Conservation (phyloP, 2,888 invertebrate genomes). For the Halocaridina rubra region DNA sequence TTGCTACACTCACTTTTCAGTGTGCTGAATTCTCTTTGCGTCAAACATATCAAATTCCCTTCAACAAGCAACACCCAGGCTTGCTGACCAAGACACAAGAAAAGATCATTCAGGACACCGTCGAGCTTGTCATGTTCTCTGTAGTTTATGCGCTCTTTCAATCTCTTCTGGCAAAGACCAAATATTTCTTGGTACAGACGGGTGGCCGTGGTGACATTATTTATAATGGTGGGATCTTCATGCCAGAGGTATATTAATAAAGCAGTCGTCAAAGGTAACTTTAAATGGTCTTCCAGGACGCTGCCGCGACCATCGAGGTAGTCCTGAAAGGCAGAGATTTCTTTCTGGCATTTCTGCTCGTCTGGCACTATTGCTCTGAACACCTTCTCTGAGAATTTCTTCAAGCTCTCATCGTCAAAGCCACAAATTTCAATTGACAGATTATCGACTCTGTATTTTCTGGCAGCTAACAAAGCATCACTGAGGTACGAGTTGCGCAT, state of each 20-base stretch:
- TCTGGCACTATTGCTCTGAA: background rate
- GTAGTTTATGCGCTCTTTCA: background rate
- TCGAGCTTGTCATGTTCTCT: background rate
- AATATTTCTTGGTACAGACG: conserved; percentile 25
- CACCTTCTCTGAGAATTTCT: conserved; percentile 29
- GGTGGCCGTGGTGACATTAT: conserved; percentile 24
- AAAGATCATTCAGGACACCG: background rate
- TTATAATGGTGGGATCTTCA: background rate
- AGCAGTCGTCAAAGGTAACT: conserved; percentile 27
- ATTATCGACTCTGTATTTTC: background rate
- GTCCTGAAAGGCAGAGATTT: background rate
- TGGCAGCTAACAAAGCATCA: background rate
- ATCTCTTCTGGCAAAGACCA: conserved; percentile 3
- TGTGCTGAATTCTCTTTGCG: background rate
- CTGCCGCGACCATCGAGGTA: conserved; percentile 1
- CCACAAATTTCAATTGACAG: conserved; percentile 27
- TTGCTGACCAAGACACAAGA: conserved; percentile 21
- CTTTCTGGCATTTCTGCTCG: background rate
- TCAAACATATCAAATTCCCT: background rate
- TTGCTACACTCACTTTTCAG: conserved; percentile 12
- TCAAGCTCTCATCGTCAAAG: conserved; percentile 12
- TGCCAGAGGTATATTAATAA: conserved; percentile 39
- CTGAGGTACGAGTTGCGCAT: conserved; percentile 8
- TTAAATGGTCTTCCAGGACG: conserved; percentile 14
- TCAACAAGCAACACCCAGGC: background rate